Conservation (phyloP, 2,888 invertebrate species). For the Thyatira batis region DNA sequence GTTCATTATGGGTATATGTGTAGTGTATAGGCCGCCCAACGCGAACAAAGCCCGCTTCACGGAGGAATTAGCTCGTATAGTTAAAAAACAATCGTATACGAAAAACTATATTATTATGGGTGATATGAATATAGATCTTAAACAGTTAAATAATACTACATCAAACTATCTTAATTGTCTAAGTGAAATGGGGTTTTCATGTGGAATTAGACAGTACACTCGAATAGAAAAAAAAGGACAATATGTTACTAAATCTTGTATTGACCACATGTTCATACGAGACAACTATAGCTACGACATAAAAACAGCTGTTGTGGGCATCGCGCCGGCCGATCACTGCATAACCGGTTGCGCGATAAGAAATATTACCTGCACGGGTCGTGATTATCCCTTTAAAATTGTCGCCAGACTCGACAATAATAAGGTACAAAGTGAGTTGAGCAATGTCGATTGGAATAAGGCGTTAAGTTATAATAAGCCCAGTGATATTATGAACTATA, state of each 20-base stretch:
- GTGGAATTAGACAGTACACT: slow-evolving; percentile 5
- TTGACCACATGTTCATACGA: slow-evolving; percentile 14
- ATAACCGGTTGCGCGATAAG: slow-evolving; percentile 11
- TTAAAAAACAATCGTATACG: background rate
- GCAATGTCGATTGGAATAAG: slow-evolving; percentile 3
- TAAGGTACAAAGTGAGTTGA: background rate
- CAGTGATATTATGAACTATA: background rate
- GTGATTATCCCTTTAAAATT: background rate
- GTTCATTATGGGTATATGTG: background rate
- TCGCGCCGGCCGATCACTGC: slow-evolving; percentile 10
- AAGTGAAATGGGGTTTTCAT: background rate
- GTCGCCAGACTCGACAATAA: background rate
- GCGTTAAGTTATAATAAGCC: background rate
- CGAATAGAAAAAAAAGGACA: slow-evolving; percentile 10
- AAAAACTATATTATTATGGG: slow-evolving; percentile 7
- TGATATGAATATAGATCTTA: slow-evolving; percentile 13
- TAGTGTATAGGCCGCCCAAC: slow-evolving; percentile 14
- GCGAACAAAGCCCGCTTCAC: slow-evolving; percentile 5
- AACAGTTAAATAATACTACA: background rate
- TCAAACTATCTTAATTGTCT: background rate
- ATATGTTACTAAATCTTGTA: slow-evolving; percentile 10
- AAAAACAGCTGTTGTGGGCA: slow-evolving; percentile 8
- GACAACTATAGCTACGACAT: background rate
- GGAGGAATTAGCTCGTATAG: background rate
- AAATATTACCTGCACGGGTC: background rate